A percentile compares a stretch with the other conserved stretches of the same genome.
phyloP scores from a whole-genome alignment of 2,888 invertebrate species.

The Diplolepis rosae region DNA sequence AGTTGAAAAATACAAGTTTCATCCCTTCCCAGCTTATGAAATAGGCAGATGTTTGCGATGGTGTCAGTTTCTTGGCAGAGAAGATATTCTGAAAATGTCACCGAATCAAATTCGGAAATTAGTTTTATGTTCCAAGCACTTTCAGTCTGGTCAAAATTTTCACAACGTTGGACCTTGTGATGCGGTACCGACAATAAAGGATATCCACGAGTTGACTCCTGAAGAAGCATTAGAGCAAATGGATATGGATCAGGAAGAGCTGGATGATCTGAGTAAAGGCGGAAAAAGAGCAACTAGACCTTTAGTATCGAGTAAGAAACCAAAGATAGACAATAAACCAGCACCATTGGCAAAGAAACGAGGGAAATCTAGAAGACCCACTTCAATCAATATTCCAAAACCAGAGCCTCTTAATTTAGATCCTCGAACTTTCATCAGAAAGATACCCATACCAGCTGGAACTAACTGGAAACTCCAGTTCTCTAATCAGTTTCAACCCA shows the following conservation, averaged over 20 bases:
- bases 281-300: conserved; percentile 55
- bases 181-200: conserved; percentile 67
- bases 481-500: conserved; percentile 67
- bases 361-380: conserved; percentile 67
- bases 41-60: conserved; percentile 70
- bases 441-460: conserved; percentile 66
- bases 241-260: conserved; percentile 45
- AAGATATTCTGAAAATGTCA: conserved; percentile 70
- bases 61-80: conserved; percentile 70
- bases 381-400: conserved; percentile 68
- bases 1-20: conserved; percentile 67
- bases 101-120: conserved; percentile 71
- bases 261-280: conserved; percentile 47
- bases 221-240: neutral
- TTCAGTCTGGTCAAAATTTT: conserved; percentile 67
- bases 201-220: conserved; percentile 48
- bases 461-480: conserved; percentile 67
- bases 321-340: conserved; percentile 70
- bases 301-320: conserved; percentile 70
- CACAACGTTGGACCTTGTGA: conserved; percentile 68
- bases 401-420: conserved; percentile 61
- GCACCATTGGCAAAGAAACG: conserved; percentile 69
- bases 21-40: conserved; percentile 71
- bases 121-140: conserved; percentile 70
- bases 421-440: conserved; percentile 56